Evolutionary conservation across 23 tunicate species (phyloP), one percentile per base, ranked within the genome.

Genomic region (Diplosoma virens): DNA sequence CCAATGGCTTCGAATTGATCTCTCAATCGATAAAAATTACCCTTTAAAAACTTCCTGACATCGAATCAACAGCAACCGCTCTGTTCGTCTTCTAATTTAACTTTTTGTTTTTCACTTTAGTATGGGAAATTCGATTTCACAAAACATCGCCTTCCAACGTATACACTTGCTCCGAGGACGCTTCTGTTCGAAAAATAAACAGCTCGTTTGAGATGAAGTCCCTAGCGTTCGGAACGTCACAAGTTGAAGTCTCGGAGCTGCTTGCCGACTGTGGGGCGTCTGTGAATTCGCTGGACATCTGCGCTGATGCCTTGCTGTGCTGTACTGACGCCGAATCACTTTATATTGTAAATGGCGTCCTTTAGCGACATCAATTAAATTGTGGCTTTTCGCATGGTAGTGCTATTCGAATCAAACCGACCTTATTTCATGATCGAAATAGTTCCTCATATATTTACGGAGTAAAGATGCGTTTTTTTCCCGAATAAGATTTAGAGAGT

Each of bases 121-220:
- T 92, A 2, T 85, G 92, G 92, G 97, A 92, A 73, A 67, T 85
- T 31, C 65, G 76, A 2, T 92, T 92, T 35, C 87, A 85, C 76
- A 77, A 83, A 33, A 67, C 81, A 26, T 85, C 93, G 1, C 97
- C 97, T n/a, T 79, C 79, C 21, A 58, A 70, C 29, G 47, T 92
- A 33, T 92, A 80, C 53, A 80, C 93, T 1, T 92, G 97, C 54
- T 92, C 97, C 0, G 87, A 78, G 52, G 97, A 92, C 35, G 87
- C 84, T 1, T 68, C 83, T 2, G 83, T 76, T 4, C 56, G 92
- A n/a, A 46, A 80, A 76, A 55, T 92, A 3, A 84, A 92, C 48
- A 30, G 73, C 22, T 55, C 97, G 27, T 85, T 83, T 1, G 82
- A 84, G 32, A 35, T 84, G n/a, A 81, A 81, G 31, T n/a, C 64